Evolutionary conservation across 2,113 vertebrate genomes (phyloP), one percentile per base, ranked within the genome.

Genomic region (Limanda limanda): DNA sequence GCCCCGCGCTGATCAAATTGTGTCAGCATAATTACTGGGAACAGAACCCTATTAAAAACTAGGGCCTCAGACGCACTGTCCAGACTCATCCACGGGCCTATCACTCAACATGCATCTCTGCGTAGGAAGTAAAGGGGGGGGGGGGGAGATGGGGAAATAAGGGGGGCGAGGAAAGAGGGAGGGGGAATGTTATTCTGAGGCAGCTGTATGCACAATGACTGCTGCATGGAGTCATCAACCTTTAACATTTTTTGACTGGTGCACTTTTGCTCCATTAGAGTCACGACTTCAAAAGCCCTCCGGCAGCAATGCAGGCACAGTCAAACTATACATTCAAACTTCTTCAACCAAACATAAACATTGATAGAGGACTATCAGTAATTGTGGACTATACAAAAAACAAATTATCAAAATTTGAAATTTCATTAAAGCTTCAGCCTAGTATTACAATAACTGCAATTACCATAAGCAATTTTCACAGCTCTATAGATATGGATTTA

Each of bases 1-100:
- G 95, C 94, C 93, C 92, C 54, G 94, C 79, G 70, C 95, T 96
- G 96, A 97, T 97, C 96, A 95, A 95, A 96, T 96, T 96, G 93
- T 96, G 95, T 95, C 86, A 77, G 93, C 92, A 92, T 97, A 98
- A 98, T 97, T 96, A 96, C 95, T 97, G 94, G 92, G 95, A 95
- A 95, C 95, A 96, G 95, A 93, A 97, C 92, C 95, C 94, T 95
- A 95, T 97, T 97, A 98, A 95, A 95, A 94, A 93, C 91, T 92
- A 93, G 90, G 66, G 62, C 89, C 92, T 93, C 88, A 86, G 94
- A 95, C 89, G 92, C 90, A 91, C 79, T 89, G 95, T 93, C 93
- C 92, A 54, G 55, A 83, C 88, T 93, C 87, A 84, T 94, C 88
- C 82, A 15, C 31, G 63, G 63, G 87, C 86, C 94, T 83, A 90